These are phyloP conservation scores for Alectura lathami DNA, from an alignment of 2,113 vertebrate species.

Conservation along the genomic window DNA sequence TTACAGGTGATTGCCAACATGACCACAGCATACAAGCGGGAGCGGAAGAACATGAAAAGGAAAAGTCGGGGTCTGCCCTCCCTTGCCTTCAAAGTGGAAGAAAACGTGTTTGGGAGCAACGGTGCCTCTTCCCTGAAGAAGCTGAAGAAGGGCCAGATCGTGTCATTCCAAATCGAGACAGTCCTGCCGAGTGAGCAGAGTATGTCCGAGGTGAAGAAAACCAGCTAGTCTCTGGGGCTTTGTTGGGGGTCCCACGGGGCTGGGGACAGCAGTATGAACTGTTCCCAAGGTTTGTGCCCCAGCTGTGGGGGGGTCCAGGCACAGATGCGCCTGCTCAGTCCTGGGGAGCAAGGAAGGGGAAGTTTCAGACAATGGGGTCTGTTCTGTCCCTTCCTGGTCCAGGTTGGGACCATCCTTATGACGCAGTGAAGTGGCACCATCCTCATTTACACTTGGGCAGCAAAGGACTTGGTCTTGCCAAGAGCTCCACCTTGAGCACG, in stretches of 20 bases:
- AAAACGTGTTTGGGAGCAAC: constrained; percentile 66
- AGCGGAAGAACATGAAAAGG: constrained; percentile 79
- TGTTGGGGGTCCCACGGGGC: accelerated
- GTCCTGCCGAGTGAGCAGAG: constrained; percentile 78
- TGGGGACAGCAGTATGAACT: neutral
- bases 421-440: neutral
- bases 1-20: constrained; percentile 85
- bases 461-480: neutral
- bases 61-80: constrained; percentile 69
- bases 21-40: constrained; percentile 81
- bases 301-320: neutral
- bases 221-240: neutral
- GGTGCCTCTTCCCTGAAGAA: constrained; percentile 76
- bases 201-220: constrained; percentile 60
- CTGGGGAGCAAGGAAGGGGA: neutral
- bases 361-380: neutral
- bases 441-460: neutral
- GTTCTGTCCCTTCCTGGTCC: neutral
- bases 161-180: constrained; percentile 84
- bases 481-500: neutral
- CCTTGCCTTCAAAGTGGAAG: constrained; percentile 75
- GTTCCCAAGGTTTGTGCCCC: neutral
- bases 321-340: neutral
- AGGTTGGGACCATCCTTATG: neutral
- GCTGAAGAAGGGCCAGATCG: constrained; percentile 80